phyloP scores from a whole-genome alignment of 2,113 vertebrate genomes.

The Macquaria ambigua region DNA sequence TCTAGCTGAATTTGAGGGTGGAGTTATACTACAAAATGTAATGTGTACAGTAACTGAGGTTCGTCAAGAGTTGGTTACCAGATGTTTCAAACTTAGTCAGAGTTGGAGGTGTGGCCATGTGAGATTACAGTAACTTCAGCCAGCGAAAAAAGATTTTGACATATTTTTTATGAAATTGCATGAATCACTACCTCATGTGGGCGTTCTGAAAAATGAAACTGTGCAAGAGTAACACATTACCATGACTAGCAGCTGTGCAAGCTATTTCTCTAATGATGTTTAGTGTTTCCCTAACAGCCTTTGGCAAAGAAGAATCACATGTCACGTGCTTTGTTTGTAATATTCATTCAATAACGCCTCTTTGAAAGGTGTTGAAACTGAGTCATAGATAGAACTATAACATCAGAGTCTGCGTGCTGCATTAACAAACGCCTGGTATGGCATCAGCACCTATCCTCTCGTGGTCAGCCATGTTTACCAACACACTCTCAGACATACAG shows the following conservation, averaged over 20 bases:
- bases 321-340: constrained; percentile 2
- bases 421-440: not conserved
- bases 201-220: constrained; percentile 18
- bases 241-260: not conserved
- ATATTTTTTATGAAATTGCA: constrained; percentile 6
- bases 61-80: not conserved
- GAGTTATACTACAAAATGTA: not conserved
- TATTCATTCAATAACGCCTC: not conserved
- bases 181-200: constrained; percentile 5
- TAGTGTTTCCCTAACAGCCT: not conserved
- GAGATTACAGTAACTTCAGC: not conserved
- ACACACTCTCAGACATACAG: not conserved
- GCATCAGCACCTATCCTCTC: constrained; percentile 11
- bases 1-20: too few relatives aligned
- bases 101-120: not conserved
- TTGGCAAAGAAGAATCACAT: not conserved
- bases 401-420: not conserved
- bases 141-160: not conserved
- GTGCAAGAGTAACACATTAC: not conserved
- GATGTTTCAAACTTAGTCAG: not conserved
- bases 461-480: constrained; percentile 2
- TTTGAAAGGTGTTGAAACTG: not conserved
- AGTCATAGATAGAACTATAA: not conserved
- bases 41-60: not conserved
- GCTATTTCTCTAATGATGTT: not conserved